A percentile compares a stretch with the other conserved stretches of the same genome.
Evolutionary conservation across 2,113 vertebrate species (phyloP).

Genomic region (Gobio gobio): DNA sequence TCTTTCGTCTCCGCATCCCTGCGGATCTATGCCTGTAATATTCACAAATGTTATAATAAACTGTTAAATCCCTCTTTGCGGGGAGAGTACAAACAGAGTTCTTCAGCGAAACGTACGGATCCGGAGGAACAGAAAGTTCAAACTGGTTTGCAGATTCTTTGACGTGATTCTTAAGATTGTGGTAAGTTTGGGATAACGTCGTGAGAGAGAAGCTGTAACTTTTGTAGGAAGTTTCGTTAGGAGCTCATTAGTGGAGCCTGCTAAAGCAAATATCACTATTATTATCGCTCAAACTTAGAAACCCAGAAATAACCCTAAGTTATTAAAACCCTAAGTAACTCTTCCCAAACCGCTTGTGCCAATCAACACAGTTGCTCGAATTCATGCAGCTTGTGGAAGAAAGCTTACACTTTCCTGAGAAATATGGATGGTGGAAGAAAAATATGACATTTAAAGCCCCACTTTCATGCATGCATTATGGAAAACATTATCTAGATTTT

Average conservation of each 20-base stretch:
- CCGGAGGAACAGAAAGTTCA: background rate
- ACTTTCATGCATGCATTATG: too few relatives aligned
- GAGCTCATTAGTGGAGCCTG: slow-evolving; percentile 1
- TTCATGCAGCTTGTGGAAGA: background rate
- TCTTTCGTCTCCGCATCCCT: slow-evolving; percentile 24
- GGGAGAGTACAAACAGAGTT: background rate
- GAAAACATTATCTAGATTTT: too few relatives aligned
- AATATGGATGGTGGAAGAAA: background rate
- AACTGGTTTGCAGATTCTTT: background rate
- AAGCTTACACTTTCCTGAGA: background rate
- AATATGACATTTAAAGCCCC: too few relatives aligned
- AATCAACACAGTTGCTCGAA: background rate
- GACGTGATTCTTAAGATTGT: background rate
- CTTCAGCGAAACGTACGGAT: background rate
- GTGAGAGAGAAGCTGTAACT: background rate
- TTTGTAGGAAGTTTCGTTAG: background rate
- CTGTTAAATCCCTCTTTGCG: background rate
- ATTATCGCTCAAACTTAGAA: background rate
- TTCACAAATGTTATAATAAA: slow-evolving; percentile 28
- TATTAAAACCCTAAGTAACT: background rate
- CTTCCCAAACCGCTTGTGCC: background rate
- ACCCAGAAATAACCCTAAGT: background rate
- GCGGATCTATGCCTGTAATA: slow-evolving; percentile 30
- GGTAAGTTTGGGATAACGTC: background rate
- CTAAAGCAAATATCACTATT: background rate